Evolutionary conservation across 2,113 vertebrate species (phyloP).

Genomic region (Corapipo altera): DNA sequence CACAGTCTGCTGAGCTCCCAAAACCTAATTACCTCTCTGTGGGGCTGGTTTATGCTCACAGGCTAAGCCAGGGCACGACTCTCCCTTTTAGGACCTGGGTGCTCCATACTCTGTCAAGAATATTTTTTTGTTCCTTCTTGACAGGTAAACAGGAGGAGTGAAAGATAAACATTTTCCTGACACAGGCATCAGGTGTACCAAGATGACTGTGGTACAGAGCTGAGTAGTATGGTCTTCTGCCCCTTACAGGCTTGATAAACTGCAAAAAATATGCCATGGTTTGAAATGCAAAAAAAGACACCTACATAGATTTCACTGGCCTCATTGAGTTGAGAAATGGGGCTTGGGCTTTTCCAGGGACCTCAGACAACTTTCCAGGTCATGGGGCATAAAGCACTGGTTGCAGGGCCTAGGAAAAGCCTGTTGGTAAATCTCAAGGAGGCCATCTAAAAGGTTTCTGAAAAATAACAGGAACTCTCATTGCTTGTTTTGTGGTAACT

Average conservation of each 20-base stretch:
- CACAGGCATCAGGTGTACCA: background rate
- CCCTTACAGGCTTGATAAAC: background rate
- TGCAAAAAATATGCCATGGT: background rate
- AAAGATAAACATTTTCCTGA: background rate
- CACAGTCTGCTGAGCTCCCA: slow-evolving; percentile 41
- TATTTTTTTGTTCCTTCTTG: background rate
- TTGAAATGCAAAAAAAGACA: background rate
- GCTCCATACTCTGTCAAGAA: background rate
- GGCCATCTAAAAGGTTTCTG: background rate
- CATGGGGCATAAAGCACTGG: background rate
- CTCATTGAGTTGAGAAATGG: background rate
- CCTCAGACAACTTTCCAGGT: background rate
- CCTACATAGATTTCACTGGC: background rate
- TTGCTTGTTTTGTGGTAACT: background rate
- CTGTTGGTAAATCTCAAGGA: background rate
- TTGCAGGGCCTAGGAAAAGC: background rate
- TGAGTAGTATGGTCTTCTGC: background rate
- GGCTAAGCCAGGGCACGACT: background rate
- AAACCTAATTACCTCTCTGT: background rate
- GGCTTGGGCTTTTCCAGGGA: background rate
- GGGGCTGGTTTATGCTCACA: background rate
- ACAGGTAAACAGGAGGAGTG: background rate
- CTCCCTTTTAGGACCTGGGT: background rate
- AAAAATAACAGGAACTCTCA: background rate
- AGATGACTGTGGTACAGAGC: background rate